phyloP scores from a whole-genome alignment of 2,797 vertebrate species.

The Dallia pectoralis region DNA sequence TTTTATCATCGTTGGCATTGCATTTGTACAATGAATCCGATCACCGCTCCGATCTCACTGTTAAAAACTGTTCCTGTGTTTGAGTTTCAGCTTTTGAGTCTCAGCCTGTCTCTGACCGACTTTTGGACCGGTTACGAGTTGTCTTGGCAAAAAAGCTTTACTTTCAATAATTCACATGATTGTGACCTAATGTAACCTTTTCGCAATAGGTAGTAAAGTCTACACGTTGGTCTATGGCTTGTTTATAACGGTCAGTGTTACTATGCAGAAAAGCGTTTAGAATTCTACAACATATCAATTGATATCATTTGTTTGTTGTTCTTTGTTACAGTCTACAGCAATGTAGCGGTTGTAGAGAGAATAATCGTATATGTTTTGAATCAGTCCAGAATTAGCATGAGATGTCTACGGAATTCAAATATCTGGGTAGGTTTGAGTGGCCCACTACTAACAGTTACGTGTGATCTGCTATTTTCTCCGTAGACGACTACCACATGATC shows the following conservation, averaged over 20 bases:
- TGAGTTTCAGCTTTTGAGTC: not conserved
- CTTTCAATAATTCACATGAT: not conserved
- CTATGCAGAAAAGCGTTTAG: too few species aligned
- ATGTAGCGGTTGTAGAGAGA: not conserved
- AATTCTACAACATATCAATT: too few species aligned
- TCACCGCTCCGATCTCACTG: conserved; percentile 2
- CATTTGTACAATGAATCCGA: conserved; percentile 59
- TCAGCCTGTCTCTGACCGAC: not conserved
- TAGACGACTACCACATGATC: conserved; percentile 37
- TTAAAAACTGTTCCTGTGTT: not conserved
- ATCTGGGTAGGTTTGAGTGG: not conserved
- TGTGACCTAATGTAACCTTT: too few species aligned
- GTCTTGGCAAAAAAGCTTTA: not conserved
- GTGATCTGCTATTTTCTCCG: conserved; percentile 23
- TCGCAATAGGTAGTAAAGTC: too few species aligned
- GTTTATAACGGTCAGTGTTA: too few species aligned
- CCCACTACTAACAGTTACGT: not conserved
- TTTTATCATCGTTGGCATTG: conserved; percentile 19
- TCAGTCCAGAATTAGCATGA: not conserved
- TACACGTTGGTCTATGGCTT: too few species aligned
- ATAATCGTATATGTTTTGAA: not conserved
- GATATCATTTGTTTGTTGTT: too few species aligned
- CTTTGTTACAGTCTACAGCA: not conserved
- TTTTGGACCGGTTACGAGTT: not conserved
- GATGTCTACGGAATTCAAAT: not conserved